Evolutionary conservation across 2,888 invertebrate species (phyloP), one percentile per base, ranked within the genome.

Genomic region (Napeogenes inachia): DNA sequence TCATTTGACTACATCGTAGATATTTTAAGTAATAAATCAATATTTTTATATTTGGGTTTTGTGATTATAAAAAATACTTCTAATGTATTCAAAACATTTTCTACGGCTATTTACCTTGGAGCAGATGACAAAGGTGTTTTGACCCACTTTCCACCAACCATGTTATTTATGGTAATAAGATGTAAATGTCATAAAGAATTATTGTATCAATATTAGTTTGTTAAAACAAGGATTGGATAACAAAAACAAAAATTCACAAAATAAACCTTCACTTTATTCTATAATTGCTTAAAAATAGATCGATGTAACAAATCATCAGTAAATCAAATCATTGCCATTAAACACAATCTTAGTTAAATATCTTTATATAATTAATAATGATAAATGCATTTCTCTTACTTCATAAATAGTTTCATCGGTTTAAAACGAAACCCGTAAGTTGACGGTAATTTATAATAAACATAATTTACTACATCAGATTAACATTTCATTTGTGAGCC

Each of bases 221-320:
- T 21, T 21, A 21, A 21, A 21, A 21, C 38, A 47, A 6, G 13
- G 6, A 13, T 32, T 50, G 54, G 60, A 66, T 63, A 61, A 71
- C 72, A 74, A 73, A 72, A 66, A 68, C 61, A 62, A 63, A 54
- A 57, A 30, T 69, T 80, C 80, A 80, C 76, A 89, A 88, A 89
- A 89, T 88, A 88, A 84, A 83, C 76, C 81, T 74, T 79, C 82
- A 81, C 82, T 76, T 74, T 80, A 76, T 80, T 79, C 74, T 71
- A 77, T 81, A 82, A 80, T 73, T 72, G 76, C 84, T 86, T 87
- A 85, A 79, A 81, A 81, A 82, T 85, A 87, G 72, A 84, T 86
- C 79, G 80, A 85, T 86, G 84, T 86, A 85, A 87, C 83, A 85
- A 84, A 82, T 78, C 78, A 79, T 76, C 75, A 77, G 77, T 79